Evolutionary conservation across 2,113 vertebrate genomes (phyloP).

Genomic region (Progne subis): DNA sequence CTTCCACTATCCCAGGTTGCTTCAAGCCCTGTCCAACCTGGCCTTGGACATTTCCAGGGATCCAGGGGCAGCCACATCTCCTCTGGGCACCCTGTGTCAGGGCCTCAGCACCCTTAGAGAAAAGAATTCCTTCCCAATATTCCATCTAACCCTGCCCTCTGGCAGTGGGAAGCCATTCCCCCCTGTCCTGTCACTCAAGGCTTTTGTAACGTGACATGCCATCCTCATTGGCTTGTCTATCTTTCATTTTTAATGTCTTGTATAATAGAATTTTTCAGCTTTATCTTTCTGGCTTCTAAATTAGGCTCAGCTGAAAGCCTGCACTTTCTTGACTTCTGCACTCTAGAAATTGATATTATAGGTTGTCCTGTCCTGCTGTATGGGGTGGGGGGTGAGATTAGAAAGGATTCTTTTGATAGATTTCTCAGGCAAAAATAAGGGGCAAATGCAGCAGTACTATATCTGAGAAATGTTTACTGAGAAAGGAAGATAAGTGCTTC

Average conservation of each 20-base stretch:
- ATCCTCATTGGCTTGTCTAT: background rate
- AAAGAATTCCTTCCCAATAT: background rate
- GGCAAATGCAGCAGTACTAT: background rate
- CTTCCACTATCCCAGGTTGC: accelerated
- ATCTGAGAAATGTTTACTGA: background rate
- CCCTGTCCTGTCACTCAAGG: background rate
- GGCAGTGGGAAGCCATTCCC: background rate
- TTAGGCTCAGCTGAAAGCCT: background rate
- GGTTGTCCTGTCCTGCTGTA: background rate
- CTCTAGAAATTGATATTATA: background rate
- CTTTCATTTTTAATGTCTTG: background rate
- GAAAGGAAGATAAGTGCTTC: background rate
- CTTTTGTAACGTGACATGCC: background rate
- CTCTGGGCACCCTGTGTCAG: accelerated
- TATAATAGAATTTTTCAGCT: background rate
- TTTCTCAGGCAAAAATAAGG: background rate
- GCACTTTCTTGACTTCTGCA: background rate
- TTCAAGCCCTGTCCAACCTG: accelerated
- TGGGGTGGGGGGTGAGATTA: accelerated
- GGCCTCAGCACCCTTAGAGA: accelerated
- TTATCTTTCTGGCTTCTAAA: background rate
- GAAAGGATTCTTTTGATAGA: background rate
- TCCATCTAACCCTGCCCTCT: background rate
- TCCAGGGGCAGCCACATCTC: background rate
- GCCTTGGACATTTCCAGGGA: background rate